Conservation (phyloP, 2,113 vertebrate genomes). For the Furnarius figulus region DNA sequence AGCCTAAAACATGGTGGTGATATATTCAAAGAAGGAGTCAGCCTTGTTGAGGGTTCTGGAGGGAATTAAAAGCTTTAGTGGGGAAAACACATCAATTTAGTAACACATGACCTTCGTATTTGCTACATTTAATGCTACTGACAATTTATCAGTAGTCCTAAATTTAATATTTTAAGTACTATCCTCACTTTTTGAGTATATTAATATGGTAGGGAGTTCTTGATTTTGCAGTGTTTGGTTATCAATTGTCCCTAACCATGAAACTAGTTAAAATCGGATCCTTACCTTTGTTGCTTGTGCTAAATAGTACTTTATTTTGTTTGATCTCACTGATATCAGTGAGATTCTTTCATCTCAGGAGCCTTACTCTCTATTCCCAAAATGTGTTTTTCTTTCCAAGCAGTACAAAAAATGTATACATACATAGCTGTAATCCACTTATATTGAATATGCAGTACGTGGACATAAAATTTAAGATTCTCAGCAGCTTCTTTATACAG, state of each 20-base stretch:
- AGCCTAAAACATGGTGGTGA: neutral
- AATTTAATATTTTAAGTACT: neutral
- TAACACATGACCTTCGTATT: neutral
- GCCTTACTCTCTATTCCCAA: neutral
- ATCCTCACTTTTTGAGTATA: neutral
- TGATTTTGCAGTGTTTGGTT: neutral
- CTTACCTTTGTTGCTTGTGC: neutral
- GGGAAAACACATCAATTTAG: neutral
- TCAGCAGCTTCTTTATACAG: neutral
- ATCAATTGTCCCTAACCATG: neutral
- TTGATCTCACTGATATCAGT: neutral
- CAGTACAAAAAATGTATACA: neutral
- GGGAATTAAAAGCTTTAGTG: neutral
- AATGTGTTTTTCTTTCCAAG: neutral
- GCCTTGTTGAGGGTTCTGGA: neutral
- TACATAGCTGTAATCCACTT: neutral
- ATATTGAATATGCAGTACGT: neutral
- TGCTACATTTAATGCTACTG: neutral
- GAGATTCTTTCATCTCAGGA: neutral
- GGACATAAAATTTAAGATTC: neutral
- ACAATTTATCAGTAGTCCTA: neutral
- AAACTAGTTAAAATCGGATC: neutral
- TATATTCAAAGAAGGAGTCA: neutral
- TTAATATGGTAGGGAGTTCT: neutral
- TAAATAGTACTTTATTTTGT: neutral